These are phyloP conservation scores for Drosophila kambysellisi DNA, from an alignment of 2,888 invertebrate genomes.

Conservation along the genomic window DNA sequence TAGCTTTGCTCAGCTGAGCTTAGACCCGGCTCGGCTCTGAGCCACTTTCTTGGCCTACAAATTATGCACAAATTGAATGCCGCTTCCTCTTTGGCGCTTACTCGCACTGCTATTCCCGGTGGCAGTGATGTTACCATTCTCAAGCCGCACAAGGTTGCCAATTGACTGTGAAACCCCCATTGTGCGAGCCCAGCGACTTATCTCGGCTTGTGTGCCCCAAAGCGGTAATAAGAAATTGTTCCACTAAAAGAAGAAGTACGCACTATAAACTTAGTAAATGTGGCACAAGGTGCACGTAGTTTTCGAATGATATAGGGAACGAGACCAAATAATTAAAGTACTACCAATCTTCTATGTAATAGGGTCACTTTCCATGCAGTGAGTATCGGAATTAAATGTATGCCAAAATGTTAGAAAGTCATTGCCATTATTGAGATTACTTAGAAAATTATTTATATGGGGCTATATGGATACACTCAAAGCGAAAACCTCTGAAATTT, in stretches of 20 bases:
- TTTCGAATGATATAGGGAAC: not conserved
- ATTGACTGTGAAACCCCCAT: constrained; percentile 60
- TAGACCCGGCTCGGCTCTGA: constrained; percentile 20
- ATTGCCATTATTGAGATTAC: not conserved
- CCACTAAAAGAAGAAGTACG: constrained; percentile 17
- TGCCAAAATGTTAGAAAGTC: not conserved
- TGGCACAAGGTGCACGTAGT: constrained; percentile 2
- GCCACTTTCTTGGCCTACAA: constrained; percentile 73
- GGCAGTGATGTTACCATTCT: constrained; percentile 63
- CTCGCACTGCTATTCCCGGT: constrained; percentile 5
- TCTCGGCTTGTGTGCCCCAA: constrained; percentile 5
- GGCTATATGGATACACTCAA: not conserved
- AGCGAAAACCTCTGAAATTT: not conserved
- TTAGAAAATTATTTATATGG: not conserved
- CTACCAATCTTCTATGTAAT: not conserved
- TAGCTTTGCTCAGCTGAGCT: not conserved
- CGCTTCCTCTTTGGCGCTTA: constrained; percentile 7
- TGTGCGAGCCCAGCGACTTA: constrained; percentile 34
- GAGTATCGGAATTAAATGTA: not conserved
- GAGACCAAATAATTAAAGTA: not conserved
- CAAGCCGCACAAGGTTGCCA: constrained; percentile 69
- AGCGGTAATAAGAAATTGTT: constrained; percentile 11
- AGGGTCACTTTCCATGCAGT: not conserved
- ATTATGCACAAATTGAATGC: constrained; percentile 69
- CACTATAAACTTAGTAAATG: constrained; percentile 3